phyloP scores from a whole-genome alignment of 1,140 invertebrate species.

The Brevipalpus yothersi region DNA sequence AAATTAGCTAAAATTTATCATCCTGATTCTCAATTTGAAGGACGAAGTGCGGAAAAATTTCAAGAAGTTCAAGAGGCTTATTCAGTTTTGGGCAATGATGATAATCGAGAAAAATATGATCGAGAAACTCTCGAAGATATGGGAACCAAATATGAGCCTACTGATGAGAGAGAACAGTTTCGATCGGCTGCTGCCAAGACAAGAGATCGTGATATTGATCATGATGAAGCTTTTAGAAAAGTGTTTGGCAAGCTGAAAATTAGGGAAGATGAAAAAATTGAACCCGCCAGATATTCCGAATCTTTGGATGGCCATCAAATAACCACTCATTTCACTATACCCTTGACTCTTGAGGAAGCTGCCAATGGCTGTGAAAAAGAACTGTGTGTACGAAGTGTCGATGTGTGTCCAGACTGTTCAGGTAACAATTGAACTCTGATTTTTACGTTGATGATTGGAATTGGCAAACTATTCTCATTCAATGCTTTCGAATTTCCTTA shows the following conservation, averaged over 20 bases:
- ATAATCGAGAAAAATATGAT: conserved; percentile 75
- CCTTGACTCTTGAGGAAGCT: conserved; percentile 78
- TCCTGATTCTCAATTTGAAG: conserved; percentile 48
- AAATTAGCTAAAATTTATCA: conserved; percentile 94
- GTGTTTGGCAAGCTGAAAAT: conserved; percentile 26
- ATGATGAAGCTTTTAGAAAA: conserved; percentile 73
- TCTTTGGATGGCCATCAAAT: conserved; percentile 55
- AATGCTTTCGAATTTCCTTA: background rate
- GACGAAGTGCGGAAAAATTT: conserved; percentile 58
- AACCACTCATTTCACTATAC: conserved; percentile 66
- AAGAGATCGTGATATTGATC: conserved; percentile 43
- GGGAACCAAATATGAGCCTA: conserved; percentile 18
- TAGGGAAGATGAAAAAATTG: background rate
- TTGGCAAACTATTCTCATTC: background rate
- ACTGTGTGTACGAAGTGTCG: conserved; percentile 65
- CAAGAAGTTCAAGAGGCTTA: conserved; percentile 95
- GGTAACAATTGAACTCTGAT: too few species aligned
- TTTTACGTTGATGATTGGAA: background rate
- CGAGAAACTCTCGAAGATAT: conserved; percentile 58
- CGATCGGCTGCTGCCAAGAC: conserved; percentile 22
- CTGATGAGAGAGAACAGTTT: conserved; percentile 17
- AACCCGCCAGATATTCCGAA: conserved; percentile 30
- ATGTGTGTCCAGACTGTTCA: conserved; percentile 63
- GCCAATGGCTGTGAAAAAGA: conserved; percentile 87
- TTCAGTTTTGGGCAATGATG: conserved; percentile 80